Percentiles rank a stretch among this genome's conserved stretches.
Conservation (phyloP, 1,140 invertebrate species). For the Drosophila pseudoananassae region DNA sequence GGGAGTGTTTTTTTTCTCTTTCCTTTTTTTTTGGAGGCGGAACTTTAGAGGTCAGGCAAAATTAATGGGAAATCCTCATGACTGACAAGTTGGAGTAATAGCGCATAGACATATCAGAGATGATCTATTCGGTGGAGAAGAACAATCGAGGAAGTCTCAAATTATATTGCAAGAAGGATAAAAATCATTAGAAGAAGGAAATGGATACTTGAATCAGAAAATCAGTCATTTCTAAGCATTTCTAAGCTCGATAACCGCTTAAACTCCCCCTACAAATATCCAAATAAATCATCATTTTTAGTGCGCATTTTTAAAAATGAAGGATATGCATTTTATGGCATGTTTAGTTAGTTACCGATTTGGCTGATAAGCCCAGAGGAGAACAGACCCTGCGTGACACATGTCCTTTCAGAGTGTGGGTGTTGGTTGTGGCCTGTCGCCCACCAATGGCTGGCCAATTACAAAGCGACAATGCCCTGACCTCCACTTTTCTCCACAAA, state of each 20-base stretch:
- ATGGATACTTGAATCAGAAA: not conserved
- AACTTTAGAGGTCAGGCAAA: slow-evolving; percentile 46
- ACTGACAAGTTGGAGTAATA: slow-evolving; percentile 43
- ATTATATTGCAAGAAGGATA: slow-evolving; percentile 22
- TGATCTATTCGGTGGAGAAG: slow-evolving; percentile 18
- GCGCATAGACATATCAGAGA: slow-evolving; percentile 29
- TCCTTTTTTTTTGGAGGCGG: slow-evolving; percentile 25
- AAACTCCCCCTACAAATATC: not conserved
- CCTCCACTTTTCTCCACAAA: slow-evolving; percentile 31
- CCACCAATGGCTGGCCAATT: slow-evolving; percentile 34
- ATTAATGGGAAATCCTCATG: slow-evolving; percentile 50
- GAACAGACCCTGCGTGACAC: slow-evolving; percentile 9
- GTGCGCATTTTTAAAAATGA: not conserved
- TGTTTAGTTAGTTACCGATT: slow-evolving; percentile 8
- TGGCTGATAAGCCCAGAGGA: not conserved
- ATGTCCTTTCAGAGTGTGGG: slow-evolving; percentile 8
- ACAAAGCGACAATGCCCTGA: slow-evolving; percentile 44
- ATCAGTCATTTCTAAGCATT: not conserved
- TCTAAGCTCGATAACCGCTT: no score
- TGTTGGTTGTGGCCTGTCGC: slow-evolving; percentile 25
- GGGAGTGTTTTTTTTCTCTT: slow-evolving; percentile 22
- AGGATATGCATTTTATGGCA: not conserved
- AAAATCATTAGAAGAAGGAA: not conserved
- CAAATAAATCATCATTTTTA: not conserved
- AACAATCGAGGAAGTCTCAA: slow-evolving; percentile 31